Percentiles rank a stretch among this genome's conserved stretches.
Evolutionary conservation across 2,797 vertebrate genomes (phyloP).

Genomic region (Lepus oiostolus): DNA sequence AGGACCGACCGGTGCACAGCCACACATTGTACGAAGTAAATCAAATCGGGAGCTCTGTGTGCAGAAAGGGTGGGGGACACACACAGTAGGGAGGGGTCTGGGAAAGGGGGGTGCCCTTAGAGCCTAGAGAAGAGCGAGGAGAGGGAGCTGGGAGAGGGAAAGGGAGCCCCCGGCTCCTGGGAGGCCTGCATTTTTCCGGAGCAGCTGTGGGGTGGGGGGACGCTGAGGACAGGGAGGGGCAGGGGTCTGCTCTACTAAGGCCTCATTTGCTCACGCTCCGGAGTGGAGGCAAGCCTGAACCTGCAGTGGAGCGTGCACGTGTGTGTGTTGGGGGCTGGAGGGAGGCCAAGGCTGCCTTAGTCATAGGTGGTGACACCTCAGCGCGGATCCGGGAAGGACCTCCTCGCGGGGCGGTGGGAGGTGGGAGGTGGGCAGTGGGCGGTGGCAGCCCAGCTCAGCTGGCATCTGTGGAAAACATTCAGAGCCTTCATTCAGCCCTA

Average conservation of each 20-base stretch:
- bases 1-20: constrained; percentile 79
- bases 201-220: background rate
- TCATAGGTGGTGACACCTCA: background rate
- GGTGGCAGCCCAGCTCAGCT: constrained; percentile 59
- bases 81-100: background rate
- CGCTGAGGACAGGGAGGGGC: background rate
- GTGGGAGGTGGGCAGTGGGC: too few relatives aligned
- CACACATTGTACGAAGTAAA: constrained; percentile 84
- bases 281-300: background rate
- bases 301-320: background rate
- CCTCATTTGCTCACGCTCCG: constrained; percentile 24
- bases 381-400: background rate
- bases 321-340: background rate
- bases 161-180: background rate
- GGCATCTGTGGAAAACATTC: constrained; percentile 61
- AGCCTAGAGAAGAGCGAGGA: background rate
- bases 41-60: constrained; percentile 81
- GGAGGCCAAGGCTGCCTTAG: background rate
- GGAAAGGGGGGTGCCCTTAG: background rate
- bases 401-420: background rate
- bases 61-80: constrained; percentile 57
- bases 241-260: background rate
- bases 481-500: constrained; percentile 64
- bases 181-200: background rate
- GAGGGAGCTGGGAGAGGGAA: background rate